Evolutionary conservation across 2,888 invertebrate species (phyloP).

Genomic region (Calliopum simillimum): DNA sequence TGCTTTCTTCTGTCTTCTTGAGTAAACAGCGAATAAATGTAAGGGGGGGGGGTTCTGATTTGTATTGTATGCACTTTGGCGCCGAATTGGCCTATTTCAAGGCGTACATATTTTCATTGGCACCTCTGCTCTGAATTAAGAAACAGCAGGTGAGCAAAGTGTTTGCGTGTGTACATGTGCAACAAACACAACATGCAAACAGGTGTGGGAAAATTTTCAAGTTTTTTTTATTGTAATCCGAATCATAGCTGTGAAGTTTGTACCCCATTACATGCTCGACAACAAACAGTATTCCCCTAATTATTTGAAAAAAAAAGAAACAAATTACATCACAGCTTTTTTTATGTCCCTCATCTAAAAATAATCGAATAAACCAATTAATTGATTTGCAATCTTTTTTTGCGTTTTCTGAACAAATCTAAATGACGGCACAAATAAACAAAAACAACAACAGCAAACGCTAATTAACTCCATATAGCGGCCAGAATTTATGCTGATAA

Average conservation of each 20-base stretch:
- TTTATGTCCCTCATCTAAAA: constrained; percentile 5
- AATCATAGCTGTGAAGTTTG: no score
- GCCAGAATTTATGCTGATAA: constrained; percentile 16
- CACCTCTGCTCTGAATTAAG: neutral
- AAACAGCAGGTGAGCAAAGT: constrained; percentile 8
- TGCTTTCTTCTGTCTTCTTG: constrained; percentile 17
- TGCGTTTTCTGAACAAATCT: neutral
- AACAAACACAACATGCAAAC: neutral
- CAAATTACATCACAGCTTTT: no score
- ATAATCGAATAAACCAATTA: constrained; percentile 7
- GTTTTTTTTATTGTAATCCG: no score
- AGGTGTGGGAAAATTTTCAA: constrained; percentile 18
- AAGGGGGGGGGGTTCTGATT: constrained; percentile 20
- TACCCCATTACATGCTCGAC: no score
- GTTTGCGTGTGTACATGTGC: neutral
- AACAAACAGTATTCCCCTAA: no score
- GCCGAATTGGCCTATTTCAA: constrained; percentile 60
- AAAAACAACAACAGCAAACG: constrained; percentile 26
- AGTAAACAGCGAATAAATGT: no score
- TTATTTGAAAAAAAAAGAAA: no score
- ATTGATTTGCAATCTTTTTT: constrained; percentile 17
- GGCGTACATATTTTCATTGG: constrained; percentile 50
- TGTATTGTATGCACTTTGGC: constrained; percentile 49
- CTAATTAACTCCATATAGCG: constrained; percentile 16
- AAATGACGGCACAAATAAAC: neutral